Evolutionary conservation across 2,113 vertebrate species (phyloP).

Genomic region (Camelus bactrianus): DNA sequence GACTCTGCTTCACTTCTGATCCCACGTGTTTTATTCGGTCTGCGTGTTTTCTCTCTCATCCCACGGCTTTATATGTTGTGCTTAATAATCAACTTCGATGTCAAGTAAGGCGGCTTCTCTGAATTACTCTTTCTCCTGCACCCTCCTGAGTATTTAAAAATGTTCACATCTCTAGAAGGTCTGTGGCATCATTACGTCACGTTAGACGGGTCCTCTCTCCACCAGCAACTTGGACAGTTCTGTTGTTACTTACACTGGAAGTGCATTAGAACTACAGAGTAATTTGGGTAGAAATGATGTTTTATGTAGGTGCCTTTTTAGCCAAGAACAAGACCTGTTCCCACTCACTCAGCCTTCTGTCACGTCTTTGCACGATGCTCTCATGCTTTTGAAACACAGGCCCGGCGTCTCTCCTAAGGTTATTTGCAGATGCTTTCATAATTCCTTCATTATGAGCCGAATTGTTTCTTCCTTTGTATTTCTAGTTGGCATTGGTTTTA

Average conservation of each 20-base stretch:
- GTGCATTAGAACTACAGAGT: too few relatives aligned
- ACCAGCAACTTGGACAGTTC: accelerated
- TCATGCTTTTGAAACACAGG: not conserved
- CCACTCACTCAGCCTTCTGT: not conserved
- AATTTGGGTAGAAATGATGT: accelerated
- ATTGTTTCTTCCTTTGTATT: not conserved
- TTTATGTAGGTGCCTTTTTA: not conserved
- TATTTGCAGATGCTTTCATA: not conserved
- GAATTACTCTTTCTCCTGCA: not conserved
- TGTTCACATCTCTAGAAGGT: not conserved
- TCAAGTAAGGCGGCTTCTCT: not conserved
- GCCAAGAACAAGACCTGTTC: not conserved
- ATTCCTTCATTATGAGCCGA: not conserved
- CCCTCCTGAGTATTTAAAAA: not conserved
- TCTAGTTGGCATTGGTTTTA: not conserved
- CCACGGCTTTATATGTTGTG: not conserved
- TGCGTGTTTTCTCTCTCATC: accelerated
- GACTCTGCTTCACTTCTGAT: not conserved
- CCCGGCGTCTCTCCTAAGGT: not conserved
- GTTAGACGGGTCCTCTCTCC: not conserved
- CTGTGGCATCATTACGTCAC: too few relatives aligned
- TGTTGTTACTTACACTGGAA: not conserved
- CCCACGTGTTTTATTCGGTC: not conserved
- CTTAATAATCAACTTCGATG: not conserved
- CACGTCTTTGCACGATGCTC: not conserved